phyloP scores from a whole-genome alignment of 2,797 vertebrate genomes.

The Eulemur albifrons region DNA sequence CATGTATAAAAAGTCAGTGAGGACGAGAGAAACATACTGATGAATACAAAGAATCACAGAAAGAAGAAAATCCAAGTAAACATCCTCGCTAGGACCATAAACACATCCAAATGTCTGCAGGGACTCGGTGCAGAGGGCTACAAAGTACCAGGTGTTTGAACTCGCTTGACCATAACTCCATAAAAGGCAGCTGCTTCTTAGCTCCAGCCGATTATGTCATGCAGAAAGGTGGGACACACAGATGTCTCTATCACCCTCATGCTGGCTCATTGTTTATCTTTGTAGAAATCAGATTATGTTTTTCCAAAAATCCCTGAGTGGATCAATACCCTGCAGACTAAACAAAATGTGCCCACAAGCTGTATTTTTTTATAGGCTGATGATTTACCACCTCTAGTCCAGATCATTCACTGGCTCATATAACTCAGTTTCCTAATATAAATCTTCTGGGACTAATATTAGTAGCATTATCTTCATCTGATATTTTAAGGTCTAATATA shows the following conservation, averaged over 20 bases:
- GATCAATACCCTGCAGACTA: constrained; percentile 37
- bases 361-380: not conserved
- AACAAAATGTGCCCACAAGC: constrained; percentile 14
- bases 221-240: not conserved
- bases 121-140: rapidly evolving
- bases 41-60: not conserved
- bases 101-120: not conserved
- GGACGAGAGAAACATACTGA: not conserved
- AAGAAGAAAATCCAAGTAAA: not conserved
- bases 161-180: not conserved
- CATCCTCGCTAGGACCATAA: not conserved
- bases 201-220: not conserved
- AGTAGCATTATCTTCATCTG: not conserved
- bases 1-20: not conserved
- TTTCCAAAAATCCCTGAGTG: not conserved
- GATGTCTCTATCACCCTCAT: not conserved
- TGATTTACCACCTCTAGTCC: not conserved
- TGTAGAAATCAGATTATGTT: not conserved
- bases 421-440: not conserved
- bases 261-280: constrained; percentile 33
- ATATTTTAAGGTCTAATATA: not conserved
- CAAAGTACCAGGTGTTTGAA: not conserved
- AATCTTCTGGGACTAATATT: not conserved
- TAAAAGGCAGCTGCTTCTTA: not conserved
- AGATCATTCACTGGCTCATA: not conserved